Base-by-base conservation (phyloP, 2,797 vertebrate genomes). In the Coregonus ussuriensis region DNA sequence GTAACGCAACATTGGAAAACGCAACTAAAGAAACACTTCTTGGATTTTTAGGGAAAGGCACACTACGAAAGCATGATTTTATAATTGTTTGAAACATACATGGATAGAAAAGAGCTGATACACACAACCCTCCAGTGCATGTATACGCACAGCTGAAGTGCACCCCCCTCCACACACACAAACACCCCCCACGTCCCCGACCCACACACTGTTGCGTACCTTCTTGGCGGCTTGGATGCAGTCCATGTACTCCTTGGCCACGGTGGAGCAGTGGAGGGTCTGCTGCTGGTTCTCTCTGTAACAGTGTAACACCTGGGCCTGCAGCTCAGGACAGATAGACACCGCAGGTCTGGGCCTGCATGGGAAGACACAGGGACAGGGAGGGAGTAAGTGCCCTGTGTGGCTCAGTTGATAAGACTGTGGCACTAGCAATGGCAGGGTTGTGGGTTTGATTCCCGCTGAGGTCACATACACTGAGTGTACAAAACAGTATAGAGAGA, bases 211-310 rank as follows among this genome's bases (percentile, higher is more conserved):
- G 18, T 29, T n/a, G 54, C 25, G 65, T 85, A 91, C 91, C 97
- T 97, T 96, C 86, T 95, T 96, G 82, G 96, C 95, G 1, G 95
- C 88, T 14, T 95, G 95, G 83, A 99, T 96, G 5, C 98, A 99
- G 90, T 84, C 92, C 87, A 95, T 96, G 87, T 97, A 99, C 4
- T 97, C 93, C 82, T 95, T 96, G 82, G 94, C 97, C 88, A 98
- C 91, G 87, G 92, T 90, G 0, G 97, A 97, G 91, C 97, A 99
- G 80, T 90, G 95, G 41, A 99, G 94, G 18, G 95, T 96, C 92
- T 99, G 95, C 69, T 81, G 88, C 33, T 91, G 91, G 82, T 96
- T 96, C 83, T 95, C 93, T 35, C 84, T 89, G 93, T 98, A 98
- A 92, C 98, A 99, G 80, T 91, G 93, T 71, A 98, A 90, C 83